These are phyloP conservation scores for Habrosyne pyritoides DNA, from an alignment of 2,888 invertebrate genomes.

Conservation along the genomic window DNA sequence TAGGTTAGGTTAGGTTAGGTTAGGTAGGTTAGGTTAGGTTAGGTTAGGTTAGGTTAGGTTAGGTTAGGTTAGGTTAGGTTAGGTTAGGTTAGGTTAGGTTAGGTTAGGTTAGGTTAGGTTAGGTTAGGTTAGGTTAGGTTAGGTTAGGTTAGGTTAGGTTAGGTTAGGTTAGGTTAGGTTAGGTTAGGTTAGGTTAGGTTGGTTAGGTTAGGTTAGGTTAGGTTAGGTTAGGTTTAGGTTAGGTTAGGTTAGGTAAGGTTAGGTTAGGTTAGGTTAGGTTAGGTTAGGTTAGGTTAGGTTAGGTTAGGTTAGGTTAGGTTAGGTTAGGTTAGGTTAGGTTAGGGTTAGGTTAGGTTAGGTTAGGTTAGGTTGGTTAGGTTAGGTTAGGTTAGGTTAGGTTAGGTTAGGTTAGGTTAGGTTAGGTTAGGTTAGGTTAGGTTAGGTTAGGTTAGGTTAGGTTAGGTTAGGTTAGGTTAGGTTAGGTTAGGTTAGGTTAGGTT, in stretches of 20 bases:
- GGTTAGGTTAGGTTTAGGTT: slow-evolving; percentile 17
- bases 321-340: slow-evolving; percentile 14
- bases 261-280: slow-evolving; percentile 18
- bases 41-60: no score
- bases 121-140: no score
- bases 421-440: slow-evolving; percentile 19
- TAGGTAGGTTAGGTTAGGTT: no score
- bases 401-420: slow-evolving; percentile 22
- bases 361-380: slow-evolving; percentile 19
- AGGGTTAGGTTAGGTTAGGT: slow-evolving; percentile 18
- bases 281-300: slow-evolving; percentile 16
- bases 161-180: slow-evolving; percentile 23
- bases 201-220: slow-evolving; percentile 18
- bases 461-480: slow-evolving; percentile 23
- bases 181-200: slow-evolving; percentile 21
- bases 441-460: slow-evolving; percentile 24
- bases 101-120: slow-evolving; percentile 18
- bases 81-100: no score
- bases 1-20: no score
- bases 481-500: slow-evolving; percentile 26
- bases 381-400: slow-evolving; percentile 21
- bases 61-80: no score
- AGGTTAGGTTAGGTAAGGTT: slow-evolving; percentile 19
- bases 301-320: slow-evolving; percentile 12
- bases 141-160: no score